Percentiles rank a stretch among this genome's conserved stretches.
phyloP scores from a whole-genome alignment of 2,113 vertebrate species.

The Petroica traversi region DNA sequence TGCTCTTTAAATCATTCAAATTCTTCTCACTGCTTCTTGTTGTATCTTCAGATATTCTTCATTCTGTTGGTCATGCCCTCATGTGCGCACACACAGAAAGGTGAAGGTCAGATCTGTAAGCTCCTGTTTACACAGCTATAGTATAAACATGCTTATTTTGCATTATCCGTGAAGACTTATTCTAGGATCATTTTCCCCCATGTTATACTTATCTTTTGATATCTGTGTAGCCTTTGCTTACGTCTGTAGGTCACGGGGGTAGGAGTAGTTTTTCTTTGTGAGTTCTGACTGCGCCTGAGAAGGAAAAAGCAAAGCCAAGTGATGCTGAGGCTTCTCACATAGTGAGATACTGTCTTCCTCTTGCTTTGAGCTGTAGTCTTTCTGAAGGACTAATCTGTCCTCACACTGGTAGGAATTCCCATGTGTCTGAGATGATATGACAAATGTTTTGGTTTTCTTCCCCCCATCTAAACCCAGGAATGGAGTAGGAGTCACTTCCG shows the following conservation, averaged over 20 bases:
- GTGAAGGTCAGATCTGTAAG: not conserved
- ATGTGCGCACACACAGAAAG: not conserved
- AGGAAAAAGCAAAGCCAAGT: not conserved
- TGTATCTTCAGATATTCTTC: not conserved
- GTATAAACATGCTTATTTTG: not conserved
- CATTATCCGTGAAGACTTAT: not conserved
- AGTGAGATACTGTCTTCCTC: not conserved
- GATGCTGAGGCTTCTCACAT: not conserved
- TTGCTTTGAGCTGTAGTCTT: not conserved
- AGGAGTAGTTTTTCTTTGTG: not conserved
- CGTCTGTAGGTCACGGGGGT: not conserved
- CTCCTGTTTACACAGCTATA: not conserved
- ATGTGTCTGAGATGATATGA: rapidly evolving
- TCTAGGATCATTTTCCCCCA: not conserved
- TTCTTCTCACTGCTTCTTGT: not conserved
- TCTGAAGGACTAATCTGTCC: not conserved
- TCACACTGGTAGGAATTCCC: not conserved
- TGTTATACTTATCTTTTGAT: not conserved
- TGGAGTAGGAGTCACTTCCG: not conserved
- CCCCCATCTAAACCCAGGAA: not conserved
- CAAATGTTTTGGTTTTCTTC: not conserved
- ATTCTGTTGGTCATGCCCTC: not conserved
- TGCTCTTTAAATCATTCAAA: not conserved
- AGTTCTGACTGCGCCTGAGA: not conserved
- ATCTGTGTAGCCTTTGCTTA: not conserved